Conservation (phyloP, 2,113 vertebrate species). For the Semnornis frantzii region DNA sequence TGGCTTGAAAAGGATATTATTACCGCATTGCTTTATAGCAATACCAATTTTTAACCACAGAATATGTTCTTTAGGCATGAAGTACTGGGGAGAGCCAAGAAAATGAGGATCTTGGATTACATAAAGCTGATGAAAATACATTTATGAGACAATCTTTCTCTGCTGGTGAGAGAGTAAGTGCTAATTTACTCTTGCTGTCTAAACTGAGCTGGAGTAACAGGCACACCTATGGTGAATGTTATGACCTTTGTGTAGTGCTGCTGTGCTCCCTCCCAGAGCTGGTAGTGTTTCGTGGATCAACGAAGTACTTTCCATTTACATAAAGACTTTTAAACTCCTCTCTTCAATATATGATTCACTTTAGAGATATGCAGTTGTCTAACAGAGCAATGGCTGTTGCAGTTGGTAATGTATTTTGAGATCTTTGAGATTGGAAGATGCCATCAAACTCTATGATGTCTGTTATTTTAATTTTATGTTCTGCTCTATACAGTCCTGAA, state of each 20-base stretch:
- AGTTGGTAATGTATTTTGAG: conserved; percentile 42
- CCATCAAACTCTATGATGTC: conserved; percentile 56
- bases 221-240: conserved; percentile 9
- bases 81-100: neutral
- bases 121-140: conserved; percentile 8
- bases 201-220: neutral
- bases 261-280: neutral
- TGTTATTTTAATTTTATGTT: conserved; percentile 69
- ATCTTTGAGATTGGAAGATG: conserved; percentile 41
- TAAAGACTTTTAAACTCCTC: conserved; percentile 27
- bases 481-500: conserved; percentile 45
- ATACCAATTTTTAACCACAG: conserved; percentile 37
- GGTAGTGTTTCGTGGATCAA: neutral
- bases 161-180: conserved; percentile 13
- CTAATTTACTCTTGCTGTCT: conserved; percentile 33
- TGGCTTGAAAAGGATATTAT: conserved; percentile 19
- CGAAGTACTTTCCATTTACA: conserved; percentile 25
- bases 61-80: conserved; percentile 18
- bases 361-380: conserved; percentile 23
- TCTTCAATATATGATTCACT: conserved; percentile 15
- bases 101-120: conserved; percentile 25
- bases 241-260: conserved; percentile 31
- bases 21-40: conserved; percentile 21
- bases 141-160: conserved; percentile 6
- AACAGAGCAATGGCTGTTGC: conserved; percentile 13